Base-by-base conservation (phyloP, 30 jellyfish, hydroid and myxozoan species). In the Hydractinia symbiolongicarpus region DNA sequence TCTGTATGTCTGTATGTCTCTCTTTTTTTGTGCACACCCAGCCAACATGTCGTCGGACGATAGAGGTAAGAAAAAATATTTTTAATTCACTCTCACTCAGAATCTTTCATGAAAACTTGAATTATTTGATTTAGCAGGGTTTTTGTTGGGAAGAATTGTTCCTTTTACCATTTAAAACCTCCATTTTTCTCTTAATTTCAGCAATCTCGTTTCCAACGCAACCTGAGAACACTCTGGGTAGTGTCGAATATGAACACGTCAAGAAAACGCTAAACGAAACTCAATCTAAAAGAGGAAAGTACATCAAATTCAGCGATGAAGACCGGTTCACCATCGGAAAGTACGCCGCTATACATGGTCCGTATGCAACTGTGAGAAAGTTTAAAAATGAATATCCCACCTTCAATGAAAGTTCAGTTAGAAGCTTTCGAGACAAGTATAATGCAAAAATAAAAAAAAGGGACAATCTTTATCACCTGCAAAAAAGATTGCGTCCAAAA, bases 271-370 rank as follows among this genome's bases (percentile, higher is more conserved):
- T 57, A 57, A 57, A n/a, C 9, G 73, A 5, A 9, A 62, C 9
- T 9, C 8, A 6, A 15, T 50, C 9, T 6, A 62, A 62, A 62
- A 62, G 73, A 62, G 73, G 73, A 40, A 40, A 62, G 30, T 62
- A 62, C 9, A 5, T 15, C 16, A 5, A 50, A 9, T 62, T 62
- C 30, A 15, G 50, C 5, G 73, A 62, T 9, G 73, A 62, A 62
- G 73, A 62, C 5, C 9, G 73, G 50, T 62, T 62, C 9, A 50
- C 16, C 7, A 62, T 62, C 30, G 73, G 73, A 62, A 62, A 62
- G 9, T 62, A 62, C 9, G 73, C 73, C 16, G 73, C 73, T 15
- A 5, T 62, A 50, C 73, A 62, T 62, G 73, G 73, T 50, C 73
- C 5, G 7, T 15, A 15, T 8, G 50, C 73, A 53, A 55, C 9